Conservation (phyloP, 2,113 vertebrate species). For the Pedetes capensis region DNA sequence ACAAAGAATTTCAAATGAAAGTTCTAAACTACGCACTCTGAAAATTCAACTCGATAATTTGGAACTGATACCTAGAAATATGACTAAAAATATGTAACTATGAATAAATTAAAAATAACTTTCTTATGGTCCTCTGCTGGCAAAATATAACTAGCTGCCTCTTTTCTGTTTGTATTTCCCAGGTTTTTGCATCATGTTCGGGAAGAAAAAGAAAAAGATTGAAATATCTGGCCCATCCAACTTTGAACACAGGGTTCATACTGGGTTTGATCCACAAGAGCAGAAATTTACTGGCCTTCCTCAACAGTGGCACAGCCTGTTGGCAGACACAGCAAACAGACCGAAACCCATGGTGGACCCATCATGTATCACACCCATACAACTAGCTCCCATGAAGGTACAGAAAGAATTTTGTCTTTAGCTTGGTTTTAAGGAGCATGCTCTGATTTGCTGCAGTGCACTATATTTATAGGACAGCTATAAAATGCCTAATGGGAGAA, state of each 20-base stretch:
- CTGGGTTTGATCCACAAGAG: slow-evolving; percentile 96
- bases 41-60: slow-evolving; percentile 21
- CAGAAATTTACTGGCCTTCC: slow-evolving; percentile 98
- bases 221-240: slow-evolving; percentile 99
- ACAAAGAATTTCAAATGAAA: not conserved
- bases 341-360: slow-evolving; percentile 99
- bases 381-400: slow-evolving; percentile 99
- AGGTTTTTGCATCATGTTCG: slow-evolving; percentile 97
- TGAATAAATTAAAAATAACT: not conserved
- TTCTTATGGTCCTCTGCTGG: not conserved
- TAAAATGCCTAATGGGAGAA: not conserved
- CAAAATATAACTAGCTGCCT: not conserved
- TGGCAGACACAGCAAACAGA: slow-evolving; percentile 96
- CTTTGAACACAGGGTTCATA: slow-evolving; percentile 99
- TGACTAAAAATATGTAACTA: not conserved
- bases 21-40: not conserved
- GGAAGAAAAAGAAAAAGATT: slow-evolving; percentile 98
- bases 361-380: slow-evolving; percentile 98
- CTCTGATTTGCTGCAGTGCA: not conserved
- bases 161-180: slow-evolving; percentile 70
- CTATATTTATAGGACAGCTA: not conserved
- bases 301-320: slow-evolving; percentile 98
- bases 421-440: not conserved
- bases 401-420: not conserved
- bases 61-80: not conserved